Conservation (phyloP, 2,888 invertebrate species). For the Drepanosiphum platanoidis region DNA sequence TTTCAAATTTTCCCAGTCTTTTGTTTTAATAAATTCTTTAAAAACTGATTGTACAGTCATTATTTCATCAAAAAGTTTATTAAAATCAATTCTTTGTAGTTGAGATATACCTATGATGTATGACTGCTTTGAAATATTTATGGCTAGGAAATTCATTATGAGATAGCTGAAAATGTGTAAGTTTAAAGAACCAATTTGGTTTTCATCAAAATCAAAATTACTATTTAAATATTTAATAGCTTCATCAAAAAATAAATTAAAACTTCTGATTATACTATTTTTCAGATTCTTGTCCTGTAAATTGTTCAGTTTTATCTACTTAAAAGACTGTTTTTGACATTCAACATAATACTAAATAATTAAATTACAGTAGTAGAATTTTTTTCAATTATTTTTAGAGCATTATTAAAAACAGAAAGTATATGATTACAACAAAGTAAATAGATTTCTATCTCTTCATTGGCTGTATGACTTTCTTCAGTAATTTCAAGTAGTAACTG, state of each 20-base stretch:
- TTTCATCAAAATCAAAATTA: constrained; percentile 14
- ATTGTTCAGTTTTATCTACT: neutral
- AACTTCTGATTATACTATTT: constrained; percentile 10
- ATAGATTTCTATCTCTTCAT: too few relatives aligned
- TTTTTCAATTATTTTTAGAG: neutral
- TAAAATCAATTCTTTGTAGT: neutral
- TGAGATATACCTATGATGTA: neutral
- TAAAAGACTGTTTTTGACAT: too few relatives aligned
- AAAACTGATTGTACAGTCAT: neutral
- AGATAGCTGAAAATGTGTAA: too few relatives aligned
- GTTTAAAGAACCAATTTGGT: neutral
- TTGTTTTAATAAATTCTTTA: constrained; percentile 9
- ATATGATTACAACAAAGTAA: too few relatives aligned
- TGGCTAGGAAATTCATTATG: neutral
- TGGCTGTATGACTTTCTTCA: too few relatives aligned
- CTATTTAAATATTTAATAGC: constrained; percentile 13
- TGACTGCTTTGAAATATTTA: neutral
- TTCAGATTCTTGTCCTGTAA: neutral
- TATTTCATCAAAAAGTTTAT: constrained; percentile 13
- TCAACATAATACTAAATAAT: constrained; percentile 22
- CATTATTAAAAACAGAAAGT: too few relatives aligned
- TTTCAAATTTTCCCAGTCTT: constrained; percentile 5
- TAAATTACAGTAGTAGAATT: constrained; percentile 12
- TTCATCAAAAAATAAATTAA: neutral
- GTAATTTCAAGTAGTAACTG: too few relatives aligned